Evolutionary conservation across 2,797 vertebrate species (phyloP), one percentile per base, ranked within the genome.

Genomic region (Geotrypetes seraphini): DNA sequence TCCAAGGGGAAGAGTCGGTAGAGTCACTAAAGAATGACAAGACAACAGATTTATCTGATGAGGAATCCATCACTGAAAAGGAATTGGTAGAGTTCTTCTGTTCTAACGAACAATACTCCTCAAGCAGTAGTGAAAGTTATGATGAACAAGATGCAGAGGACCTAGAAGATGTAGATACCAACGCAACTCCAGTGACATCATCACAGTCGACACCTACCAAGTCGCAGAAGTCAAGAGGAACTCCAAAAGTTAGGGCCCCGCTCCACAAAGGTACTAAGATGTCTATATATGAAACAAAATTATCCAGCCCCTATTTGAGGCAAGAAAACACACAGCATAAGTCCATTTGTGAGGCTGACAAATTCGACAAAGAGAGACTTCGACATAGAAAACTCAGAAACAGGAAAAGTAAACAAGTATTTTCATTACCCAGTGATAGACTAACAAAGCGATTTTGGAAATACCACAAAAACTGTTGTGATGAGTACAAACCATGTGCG

Each of bases 391-490:
- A 15, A 3, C 2, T 7, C 7, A 21, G n/a, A 7, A 22, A 5
- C 8, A 16, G 10, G 7, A 30, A 8, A 25, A 10, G 4, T 7
- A 22, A 22, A 6, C 3, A 16, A 5, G 25, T 11, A 3, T 5
- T 22, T 7, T 12, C 25, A 3, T 21, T 23, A 17, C 9, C 10
- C 8, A 38, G 26, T 15, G 26, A 22, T 5, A 10, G 5, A 7
- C 9, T 16, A 5, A 6, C 25, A 10, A 16, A 7, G 23, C 43
- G 12, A 26, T 10, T 25, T 10, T 47, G 42, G 42, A 44, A 31
- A 23, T 47, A 33, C 11, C 42, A 26, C 13, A 28, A 7, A 12
- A 33, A 44, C 16, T 40, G 47, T 12, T 47, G 42, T 16, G 15
- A 36, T 39, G 37, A 44, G 12, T 21, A 19, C 11, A 15, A 21